Percentiles rank a stretch among this genome's conserved stretches.
phyloP scores from a whole-genome alignment of 2,113 vertebrate genomes.

The Heptranchias perlo region DNA sequence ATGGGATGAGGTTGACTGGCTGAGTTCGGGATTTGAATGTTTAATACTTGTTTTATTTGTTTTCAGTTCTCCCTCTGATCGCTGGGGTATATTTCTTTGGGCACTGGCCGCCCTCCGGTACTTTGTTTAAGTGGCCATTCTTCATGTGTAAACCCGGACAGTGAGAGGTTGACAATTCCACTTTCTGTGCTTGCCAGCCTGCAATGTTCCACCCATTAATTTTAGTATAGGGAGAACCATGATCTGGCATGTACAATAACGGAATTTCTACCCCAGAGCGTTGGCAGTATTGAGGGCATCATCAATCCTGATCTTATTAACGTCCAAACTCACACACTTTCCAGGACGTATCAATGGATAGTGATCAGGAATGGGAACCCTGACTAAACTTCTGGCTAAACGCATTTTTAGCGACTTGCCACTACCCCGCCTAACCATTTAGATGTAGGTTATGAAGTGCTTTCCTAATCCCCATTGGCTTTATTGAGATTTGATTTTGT shows the following conservation, averaged over 20 bases:
- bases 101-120: background rate
- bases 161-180: background rate
- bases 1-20: background rate
- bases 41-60: background rate
- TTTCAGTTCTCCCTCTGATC: background rate
- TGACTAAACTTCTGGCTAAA: background rate
- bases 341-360: background rate
- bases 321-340: background rate
- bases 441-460: background rate
- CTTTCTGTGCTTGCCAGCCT: background rate
- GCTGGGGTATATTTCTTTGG: background rate
- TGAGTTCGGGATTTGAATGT: background rate
- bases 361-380: background rate
- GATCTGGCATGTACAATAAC: background rate
- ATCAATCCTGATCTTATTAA: background rate
- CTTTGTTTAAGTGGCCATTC: background rate
- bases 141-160: background rate
- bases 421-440: background rate
- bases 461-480: background rate
- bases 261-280: background rate
- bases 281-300: background rate
- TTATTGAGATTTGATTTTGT: background rate
- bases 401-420: too few species aligned
- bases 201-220: background rate
- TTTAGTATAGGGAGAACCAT: background rate